Base-by-base conservation (phyloP, 2,113 vertebrate species). In the Capreolus pygargus region DNA sequence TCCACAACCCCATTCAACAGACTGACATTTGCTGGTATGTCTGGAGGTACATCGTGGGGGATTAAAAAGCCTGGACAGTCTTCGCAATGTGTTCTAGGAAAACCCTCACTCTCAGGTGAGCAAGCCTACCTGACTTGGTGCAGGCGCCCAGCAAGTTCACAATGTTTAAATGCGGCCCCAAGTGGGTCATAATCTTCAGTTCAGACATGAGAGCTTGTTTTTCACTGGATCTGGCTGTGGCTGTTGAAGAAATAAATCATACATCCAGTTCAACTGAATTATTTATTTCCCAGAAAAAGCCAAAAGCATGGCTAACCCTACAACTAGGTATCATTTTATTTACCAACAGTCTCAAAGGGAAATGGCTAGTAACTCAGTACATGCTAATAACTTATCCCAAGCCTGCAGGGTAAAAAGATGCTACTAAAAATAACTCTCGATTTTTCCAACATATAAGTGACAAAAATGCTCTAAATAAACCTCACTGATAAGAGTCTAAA, bases 191-290 rank as follows among this genome's bases (percentile, higher is more conserved):
- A 98, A 99, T 99, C 99, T 99, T 99, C 98, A 99, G 98, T 95
- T 99, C 99, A 33, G 99, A 99, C 99, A 99, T 99, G 87, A 99
- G 99, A 0, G 99, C 99, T 94, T 99, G 99, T 86, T 99, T 99
- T 98, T 99, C 99, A 93, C 99, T 99, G 97, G 99, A 99, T 97
- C 99, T 99, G 11, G 99, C 99, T 4, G 99, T 99, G 94, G 99
- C 99, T 99, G 98, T 98, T 90, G 61, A 96, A 95, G 94, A 96
- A 98, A 90, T 7, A 94, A 12, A 96, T 25, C 43, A 36, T 36
- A 1, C 8, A 12, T 9, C 43, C 43, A 83, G 43, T 92, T 85
- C 89, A 67, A 36, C 21, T 47, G 1, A 95, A 15, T 23, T 47
- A 11, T 47, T 4, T 0, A 23, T 27, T 61, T 54, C n/a, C 58